These are phyloP conservation scores for Caenorhabditis inopinata DNA, from an alignment of 1,140 invertebrate genomes.

Conservation along the genomic window DNA sequence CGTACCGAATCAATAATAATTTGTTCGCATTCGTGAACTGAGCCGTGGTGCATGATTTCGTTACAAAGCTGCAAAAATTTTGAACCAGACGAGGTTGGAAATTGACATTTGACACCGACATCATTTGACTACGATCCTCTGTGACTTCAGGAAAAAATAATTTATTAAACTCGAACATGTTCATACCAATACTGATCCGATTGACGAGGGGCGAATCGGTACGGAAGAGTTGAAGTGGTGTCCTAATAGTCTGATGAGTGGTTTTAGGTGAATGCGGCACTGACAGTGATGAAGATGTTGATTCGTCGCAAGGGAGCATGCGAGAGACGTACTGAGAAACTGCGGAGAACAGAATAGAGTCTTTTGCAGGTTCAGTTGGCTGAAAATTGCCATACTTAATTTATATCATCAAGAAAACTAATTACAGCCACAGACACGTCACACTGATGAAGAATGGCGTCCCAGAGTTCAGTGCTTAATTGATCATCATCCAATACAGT, in stretches of 20 bases:
- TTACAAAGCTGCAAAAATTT: neutral
- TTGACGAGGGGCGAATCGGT: slow-evolving; percentile 32
- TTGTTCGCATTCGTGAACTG: neutral
- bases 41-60: neutral
- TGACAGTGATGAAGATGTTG: neutral
- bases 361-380: slow-evolving; percentile 7
- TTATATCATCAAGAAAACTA: no score
- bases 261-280: neutral
- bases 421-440: neutral
- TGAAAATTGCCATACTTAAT: neutral
- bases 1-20: neutral
- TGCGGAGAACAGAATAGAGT: neutral
- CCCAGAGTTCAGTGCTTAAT: neutral
- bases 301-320: slow-evolving; percentile 24
- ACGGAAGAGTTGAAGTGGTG: slow-evolving; percentile 31
- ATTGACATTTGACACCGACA: neutral
- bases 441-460: neutral
- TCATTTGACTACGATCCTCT: slow-evolving; percentile 18
- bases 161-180: neutral
- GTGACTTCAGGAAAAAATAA: neutral
- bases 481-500: slow-evolving; percentile 5
- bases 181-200: slow-evolving; percentile 22
- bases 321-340: slow-evolving; percentile 30
- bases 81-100: neutral
- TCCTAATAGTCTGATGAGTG: slow-evolving; percentile 6